These are phyloP conservation scores for Acanthurus tractus DNA, from an alignment of 2,797 vertebrate genomes.

Conservation along the genomic window DNA sequence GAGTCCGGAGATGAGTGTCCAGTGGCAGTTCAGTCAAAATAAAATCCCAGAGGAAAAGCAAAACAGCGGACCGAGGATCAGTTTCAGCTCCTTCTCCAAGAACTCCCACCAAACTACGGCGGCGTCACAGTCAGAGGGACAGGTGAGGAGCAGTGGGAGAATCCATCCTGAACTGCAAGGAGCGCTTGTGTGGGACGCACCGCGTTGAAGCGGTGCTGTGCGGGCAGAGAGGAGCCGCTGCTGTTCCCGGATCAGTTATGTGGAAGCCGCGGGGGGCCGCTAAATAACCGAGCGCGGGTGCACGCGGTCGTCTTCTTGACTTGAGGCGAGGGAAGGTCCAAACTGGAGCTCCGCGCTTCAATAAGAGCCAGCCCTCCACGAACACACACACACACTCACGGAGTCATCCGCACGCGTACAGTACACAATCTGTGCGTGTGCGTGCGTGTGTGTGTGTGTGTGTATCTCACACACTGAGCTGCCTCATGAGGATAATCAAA, in stretches of 20 bases:
- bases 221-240: slow-evolving; percentile 18
- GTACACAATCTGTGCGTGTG: not conserved
- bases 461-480: not conserved
- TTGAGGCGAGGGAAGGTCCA: slow-evolving; percentile 66
- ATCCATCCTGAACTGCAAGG: slow-evolving; percentile 59
- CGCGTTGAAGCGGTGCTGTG: slow-evolving; percentile 3
- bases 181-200: slow-evolving; percentile 59
- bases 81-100: slow-evolving; percentile 14
- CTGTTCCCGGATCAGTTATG: slow-evolving; percentile 43
- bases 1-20: slow-evolving; percentile 10
- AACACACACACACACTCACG: not conserved
- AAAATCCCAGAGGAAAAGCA: not conserved
- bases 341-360: slow-evolving; percentile 50
- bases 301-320: slow-evolving; percentile 74
- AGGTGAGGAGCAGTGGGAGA: slow-evolving; percentile 42
- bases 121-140: slow-evolving; percentile 33
- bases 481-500: not conserved
- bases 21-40: slow-evolving; percentile 14
- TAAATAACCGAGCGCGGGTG: slow-evolving; percentile 62
- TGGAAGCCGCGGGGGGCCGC: slow-evolving; percentile 36
- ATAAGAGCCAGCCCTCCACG: slow-evolving; percentile 40
- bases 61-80: slow-evolving; percentile 24
- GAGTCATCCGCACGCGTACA: not conserved
- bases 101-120: slow-evolving; percentile 57
- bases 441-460: not conserved